Base-by-base conservation (phyloP, 2,113 vertebrate species). In the Sylvilagus bachmani region DNA sequence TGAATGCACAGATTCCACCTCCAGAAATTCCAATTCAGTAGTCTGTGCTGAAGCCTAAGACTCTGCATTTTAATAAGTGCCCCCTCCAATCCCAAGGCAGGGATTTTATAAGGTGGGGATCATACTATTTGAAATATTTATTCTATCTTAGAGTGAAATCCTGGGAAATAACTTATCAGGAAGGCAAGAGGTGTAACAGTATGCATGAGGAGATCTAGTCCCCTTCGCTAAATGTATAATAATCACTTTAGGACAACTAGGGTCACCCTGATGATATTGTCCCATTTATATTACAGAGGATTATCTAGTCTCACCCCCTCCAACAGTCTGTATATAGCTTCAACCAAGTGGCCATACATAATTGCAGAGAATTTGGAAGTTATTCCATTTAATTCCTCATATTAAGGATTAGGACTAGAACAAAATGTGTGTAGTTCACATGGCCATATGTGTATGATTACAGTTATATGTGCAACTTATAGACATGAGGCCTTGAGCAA, bases 401-500 rank as follows among this genome's bases (percentile, higher is more conserved):
- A 25, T 58, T 1, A 44, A 71, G 38, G 44, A 17, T 21, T 73
- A 75, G 33, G 66, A 83, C 29, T 49, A 51, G 74, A 89, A 22
- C 38, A 96, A 95, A 96, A 82, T 53, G 67, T 74, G 70, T 94
- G 62, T 66, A 62, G 61, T 69, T 89, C 85, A 61, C 27, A 3
- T 21, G 77, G 16, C 33, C 89, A 24, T 80, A 16, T 90, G 79
- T 80, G 53, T 90, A 31, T 81, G 86, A 96, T 95, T 93, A 92
- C 82, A 61, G 53, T 93, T 84, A 61, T 89, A 70, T 49, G 10
- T 81, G 12, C n/a, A 67, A 71, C 3, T 93, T 2, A 49, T 27
- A 95, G 58, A 80, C 75, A 66, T 13, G 90, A n/a, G 38, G 14
- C 67, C 90, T 95, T 97, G 86, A 96, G 94, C 80, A 88, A 95